A percentile compares a stretch with the other conserved stretches of the same genome.
phyloP scores from a whole-genome alignment of 1,140 invertebrate species.

The Drosophila auraria region DNA sequence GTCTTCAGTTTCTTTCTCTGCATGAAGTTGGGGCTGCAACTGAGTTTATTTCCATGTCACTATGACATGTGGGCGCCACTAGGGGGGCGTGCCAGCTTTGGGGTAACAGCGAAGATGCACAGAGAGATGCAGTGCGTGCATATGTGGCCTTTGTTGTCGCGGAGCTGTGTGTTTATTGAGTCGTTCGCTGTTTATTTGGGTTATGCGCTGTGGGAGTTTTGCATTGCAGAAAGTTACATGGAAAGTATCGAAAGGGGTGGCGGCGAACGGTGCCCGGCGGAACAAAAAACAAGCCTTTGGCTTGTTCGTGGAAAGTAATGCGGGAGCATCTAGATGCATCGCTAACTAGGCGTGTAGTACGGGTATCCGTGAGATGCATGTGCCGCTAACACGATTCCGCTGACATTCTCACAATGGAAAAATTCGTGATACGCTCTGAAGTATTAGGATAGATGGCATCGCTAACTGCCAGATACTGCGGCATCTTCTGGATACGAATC shows the following conservation, averaged over 20 bases:
- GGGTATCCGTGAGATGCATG: conserved; percentile 44
- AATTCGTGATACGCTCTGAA: conserved; percentile 39
- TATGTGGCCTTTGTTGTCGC: conserved; percentile 41
- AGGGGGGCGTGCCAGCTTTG: conserved; percentile 30
- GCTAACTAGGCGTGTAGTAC: conserved; percentile 39
- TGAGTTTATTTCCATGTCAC: conserved; percentile 66
- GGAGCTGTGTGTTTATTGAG: conserved; percentile 53
- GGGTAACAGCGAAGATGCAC: conserved; percentile 34
- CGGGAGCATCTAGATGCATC: conserved; percentile 40
- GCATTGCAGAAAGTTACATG: conserved; percentile 46
- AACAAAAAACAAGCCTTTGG: conserved; percentile 44
- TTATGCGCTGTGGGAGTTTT: conserved; percentile 56
- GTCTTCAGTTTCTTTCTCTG: not conserved
- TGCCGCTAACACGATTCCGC: conserved; percentile 42
- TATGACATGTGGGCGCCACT: conserved; percentile 39
- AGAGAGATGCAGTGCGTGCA: conserved; percentile 34
- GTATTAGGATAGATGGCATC: conserved; percentile 53
- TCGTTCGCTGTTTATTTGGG: conserved; percentile 57
- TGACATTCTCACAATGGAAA: conserved; percentile 45
- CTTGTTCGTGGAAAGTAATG: conserved; percentile 36
- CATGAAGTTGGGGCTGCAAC: conserved; percentile 11
- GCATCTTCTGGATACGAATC: conserved; percentile 22
- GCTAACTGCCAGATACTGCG: conserved; percentile 15
- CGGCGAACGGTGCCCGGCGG: conserved; percentile 14
- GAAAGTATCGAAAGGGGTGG: conserved; percentile 40